phyloP scores from a whole-genome alignment of 2,797 vertebrate species.

The Sternotherus odoratus region DNA sequence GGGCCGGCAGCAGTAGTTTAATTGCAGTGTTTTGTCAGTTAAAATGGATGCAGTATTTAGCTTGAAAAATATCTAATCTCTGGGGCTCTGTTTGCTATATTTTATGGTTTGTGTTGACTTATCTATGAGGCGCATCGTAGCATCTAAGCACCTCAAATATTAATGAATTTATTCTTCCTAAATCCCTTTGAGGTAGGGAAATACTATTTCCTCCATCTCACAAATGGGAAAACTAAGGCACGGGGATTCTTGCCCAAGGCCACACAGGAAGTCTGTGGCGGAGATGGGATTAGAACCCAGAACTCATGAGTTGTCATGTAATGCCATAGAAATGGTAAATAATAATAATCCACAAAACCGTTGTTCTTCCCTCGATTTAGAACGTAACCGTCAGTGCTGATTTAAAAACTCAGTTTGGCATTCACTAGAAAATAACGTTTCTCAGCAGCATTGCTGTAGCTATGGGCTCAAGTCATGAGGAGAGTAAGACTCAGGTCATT shows the following conservation, averaged over 20 bases:
- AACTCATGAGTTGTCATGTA: neutral
- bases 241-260: neutral
- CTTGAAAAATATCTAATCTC: neutral
- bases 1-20: neutral
- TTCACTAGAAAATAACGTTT: neutral
- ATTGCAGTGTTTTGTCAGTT: neutral
- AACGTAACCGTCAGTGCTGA: neutral
- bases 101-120: neutral
- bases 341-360: neutral
- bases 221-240: neutral
- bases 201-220: neutral
- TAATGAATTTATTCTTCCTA: neutral
- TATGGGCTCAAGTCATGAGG: neutral
- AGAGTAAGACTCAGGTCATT: constrained; percentile 49
- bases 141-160: neutral
- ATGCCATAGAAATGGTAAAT: neutral
- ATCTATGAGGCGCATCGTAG: no score
- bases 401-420: neutral
- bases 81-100: neutral
- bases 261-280: neutral
- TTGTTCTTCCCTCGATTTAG: neutral
- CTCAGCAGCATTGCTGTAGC: neutral
- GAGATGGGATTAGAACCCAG: neutral
- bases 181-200: neutral
- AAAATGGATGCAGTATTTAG: neutral